phyloP scores from a whole-genome alignment of 2,888 invertebrate species.

The Crepidodera aurea region DNA sequence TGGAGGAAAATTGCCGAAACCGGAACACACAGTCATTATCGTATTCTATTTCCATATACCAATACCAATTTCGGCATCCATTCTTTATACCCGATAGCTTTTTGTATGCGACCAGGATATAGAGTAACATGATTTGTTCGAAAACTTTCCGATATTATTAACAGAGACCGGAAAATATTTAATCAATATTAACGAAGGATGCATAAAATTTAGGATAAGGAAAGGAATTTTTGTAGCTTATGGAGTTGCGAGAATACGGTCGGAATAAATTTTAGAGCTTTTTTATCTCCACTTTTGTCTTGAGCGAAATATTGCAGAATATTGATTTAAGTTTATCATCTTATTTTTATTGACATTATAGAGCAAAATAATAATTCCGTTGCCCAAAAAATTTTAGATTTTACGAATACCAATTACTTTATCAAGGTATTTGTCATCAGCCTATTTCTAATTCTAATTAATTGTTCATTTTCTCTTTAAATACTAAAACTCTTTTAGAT shows the following conservation, averaged over 20 bases:
- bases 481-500: too few species aligned
- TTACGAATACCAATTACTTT: too few species aligned
- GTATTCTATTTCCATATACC: conserved; percentile 37
- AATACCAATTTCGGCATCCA: conserved; percentile 34
- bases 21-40: conserved; percentile 34
- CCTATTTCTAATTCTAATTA: too few species aligned
- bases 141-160: conserved; percentile 24
- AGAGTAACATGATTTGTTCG: conserved; percentile 24
- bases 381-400: too few species aligned
- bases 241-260: not conserved
- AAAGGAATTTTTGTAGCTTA: conserved; percentile 1
- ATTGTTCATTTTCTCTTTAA: too few species aligned
- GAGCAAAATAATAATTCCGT: too few species aligned
- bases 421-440: too few species aligned
- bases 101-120: conserved; percentile 24
- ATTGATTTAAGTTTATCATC: too few species aligned
- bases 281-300: too few species aligned
- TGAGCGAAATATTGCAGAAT: too few species aligned
- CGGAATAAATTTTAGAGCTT: conserved; percentile 13
- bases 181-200: conserved; percentile 23
- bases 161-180: conserved; percentile 13
- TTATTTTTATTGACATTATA: too few species aligned
- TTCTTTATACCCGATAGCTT: conserved; percentile 16
- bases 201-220: conserved; percentile 11
- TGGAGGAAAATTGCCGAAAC: conserved; percentile 10